phyloP scores from a whole-genome alignment of 2,888 invertebrate genomes.

The Hirtodrosophila alboralis region DNA sequence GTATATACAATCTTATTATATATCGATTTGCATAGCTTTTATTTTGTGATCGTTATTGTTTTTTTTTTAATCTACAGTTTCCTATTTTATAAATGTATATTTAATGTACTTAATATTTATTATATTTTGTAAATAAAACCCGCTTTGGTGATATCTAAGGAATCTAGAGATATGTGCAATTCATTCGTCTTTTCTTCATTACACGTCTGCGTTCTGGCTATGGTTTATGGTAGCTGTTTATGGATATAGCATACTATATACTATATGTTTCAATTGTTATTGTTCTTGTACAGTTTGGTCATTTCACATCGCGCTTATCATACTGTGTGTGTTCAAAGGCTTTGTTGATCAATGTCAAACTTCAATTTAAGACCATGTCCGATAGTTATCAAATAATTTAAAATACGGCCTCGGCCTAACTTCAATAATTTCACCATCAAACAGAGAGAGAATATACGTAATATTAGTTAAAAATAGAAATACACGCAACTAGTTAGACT shows the following conservation, averaged over 20 bases:
- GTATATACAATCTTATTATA: slow-evolving; percentile 10
- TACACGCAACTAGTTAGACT: slow-evolving; percentile 7
- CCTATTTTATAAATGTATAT: slow-evolving; percentile 27
- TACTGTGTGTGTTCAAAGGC: slow-evolving; percentile 13
- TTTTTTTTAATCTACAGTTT: slow-evolving; percentile 10
- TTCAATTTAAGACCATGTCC: slow-evolving; percentile 3
- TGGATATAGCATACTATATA: not conserved
- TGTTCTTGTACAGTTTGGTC: slow-evolving; percentile 15
- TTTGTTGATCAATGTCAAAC: slow-evolving; percentile 20
- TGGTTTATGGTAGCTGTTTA: slow-evolving; percentile 28
- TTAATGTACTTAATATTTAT: slow-evolving; percentile 44
- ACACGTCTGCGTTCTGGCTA: slow-evolving; percentile 7
- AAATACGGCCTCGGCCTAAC: slow-evolving; percentile 3
- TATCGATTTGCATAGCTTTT: slow-evolving; percentile 18
- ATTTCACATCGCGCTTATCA: slow-evolving; percentile 24
- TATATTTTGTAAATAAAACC: slow-evolving; percentile 66
- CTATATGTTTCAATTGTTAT: slow-evolving; percentile 25
- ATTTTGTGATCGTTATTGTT: slow-evolving; percentile 44
- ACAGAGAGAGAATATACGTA: not conserved
- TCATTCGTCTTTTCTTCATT: slow-evolving; percentile 42
- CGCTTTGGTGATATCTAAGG: slow-evolving; percentile 32
- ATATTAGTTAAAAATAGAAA: slow-evolving; percentile 8
- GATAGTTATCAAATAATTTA: not conserved
- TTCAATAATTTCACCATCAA: not conserved
- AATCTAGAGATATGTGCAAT: slow-evolving; percentile 41